Evolutionary conservation across 1,140 invertebrate species (phyloP), one percentile per base, ranked within the genome.

Genomic region (Formica selysi): DNA sequence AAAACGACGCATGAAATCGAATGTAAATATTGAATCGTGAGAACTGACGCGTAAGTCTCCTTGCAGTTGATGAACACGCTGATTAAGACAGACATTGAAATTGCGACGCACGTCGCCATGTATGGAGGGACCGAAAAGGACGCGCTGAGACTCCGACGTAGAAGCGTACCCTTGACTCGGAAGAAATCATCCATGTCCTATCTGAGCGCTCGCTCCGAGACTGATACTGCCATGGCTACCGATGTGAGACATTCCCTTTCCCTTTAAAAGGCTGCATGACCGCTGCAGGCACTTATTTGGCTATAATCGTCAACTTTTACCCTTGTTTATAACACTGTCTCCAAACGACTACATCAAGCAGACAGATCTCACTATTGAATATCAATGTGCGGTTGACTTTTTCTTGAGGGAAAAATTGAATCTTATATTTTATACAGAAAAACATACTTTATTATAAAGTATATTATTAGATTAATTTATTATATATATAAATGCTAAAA

Each of bases 61-160:
- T 95, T 95, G 81, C 96, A 98, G 97, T 95, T 98, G 93, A 96
- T 98, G 96, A 97, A 96, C 93, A 96, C 97, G 92, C 96, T 97
- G 86, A 96, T 98, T 95, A 98, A 98, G 96, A 97, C 97, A 91
- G 97, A 98, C 95, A 96, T 98, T 94, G 96, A 96, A 93, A 96
- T 96, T 81, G 97, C 97, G 61, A 96, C 97, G 86, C 96, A 96
- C 95, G 94, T 96, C 87, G 93, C 93, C 89, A 95, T 95, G 94
- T 95, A 90, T 94, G 96, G 95, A 93, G 95, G 94, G 88, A 94
- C 92, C 2, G 84, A 94, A 91, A 93, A 94, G 93, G 95, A 95
- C 86, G 95, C 95, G 78, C 91, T 95, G 83, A 92, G 91, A 87
- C 91, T 95, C 32, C 94, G 94, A 87, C 94, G 94, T 78, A 93